Base-by-base conservation (phyloP, 2,888 invertebrate genomes). In the Prosapia bicincta region DNA sequence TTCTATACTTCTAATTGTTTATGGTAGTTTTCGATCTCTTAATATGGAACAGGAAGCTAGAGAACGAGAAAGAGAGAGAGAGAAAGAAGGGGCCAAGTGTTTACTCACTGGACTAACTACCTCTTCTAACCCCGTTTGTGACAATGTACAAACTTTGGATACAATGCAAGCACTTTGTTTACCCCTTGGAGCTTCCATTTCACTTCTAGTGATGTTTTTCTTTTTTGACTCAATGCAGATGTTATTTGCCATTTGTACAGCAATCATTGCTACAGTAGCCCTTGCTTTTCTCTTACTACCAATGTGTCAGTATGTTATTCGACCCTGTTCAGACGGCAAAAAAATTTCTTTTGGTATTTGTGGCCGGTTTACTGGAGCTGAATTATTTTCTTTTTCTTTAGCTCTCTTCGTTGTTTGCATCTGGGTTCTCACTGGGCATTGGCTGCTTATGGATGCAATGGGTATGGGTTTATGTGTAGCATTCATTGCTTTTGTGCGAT, bases 211-310 rank as follows among this genome's bases (percentile, higher is more conserved):
- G 83, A 98, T 98, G 98, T 98, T 98, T 87, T 97, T 98, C 89
- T 98, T 98, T 88, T 98, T 98, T 84, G 98, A 98, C 87, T 98
- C 98, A 76, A 97, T 98, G 94, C 98, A 98, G 88, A 95, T 95
- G 89, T 91, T 93, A 82, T 97, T 93, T 88, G 97, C 95, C 80
- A 96, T 98, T 83, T 98, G 97, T 85, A 98, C 98, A 83, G 98
- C 98, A 84, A 96, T 98, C 84, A 95, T 98, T 85, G 98, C 98
- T 81, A 97, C 97, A 74, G 96, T 98, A 81, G 98, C 98, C 81
- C 89, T 98, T 84, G 98, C 98, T 82, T 98, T 98, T 87, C 90
- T 98, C 74, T 89, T 98, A 82, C 90, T 98, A 84, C 98, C 98
- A 79, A 96, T 98, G 94, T 98, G 98, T 88, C 98, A 98, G 88